Evolutionary conservation across 2,888 invertebrate genomes (phyloP).

Genomic region (Chelonus formosanus): DNA sequence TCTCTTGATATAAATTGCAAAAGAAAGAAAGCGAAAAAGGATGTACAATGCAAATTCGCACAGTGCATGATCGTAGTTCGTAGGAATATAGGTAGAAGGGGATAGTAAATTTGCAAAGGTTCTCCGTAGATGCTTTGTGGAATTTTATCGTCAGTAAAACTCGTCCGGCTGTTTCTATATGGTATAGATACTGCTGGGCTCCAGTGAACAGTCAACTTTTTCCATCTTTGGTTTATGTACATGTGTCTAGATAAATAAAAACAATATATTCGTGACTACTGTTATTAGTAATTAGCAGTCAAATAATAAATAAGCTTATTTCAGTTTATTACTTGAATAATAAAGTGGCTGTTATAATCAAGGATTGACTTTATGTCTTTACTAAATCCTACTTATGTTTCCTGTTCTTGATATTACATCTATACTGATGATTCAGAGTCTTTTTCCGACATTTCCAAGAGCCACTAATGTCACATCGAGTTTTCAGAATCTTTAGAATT

Average conservation of each 20-base stretch:
- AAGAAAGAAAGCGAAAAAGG: conserved; percentile 17
- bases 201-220: too few species aligned
- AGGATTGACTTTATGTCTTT: conserved; percentile 22
- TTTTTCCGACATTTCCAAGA: conserved; percentile 1
- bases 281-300: conserved; percentile 35
- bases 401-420: not conserved
- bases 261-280: conserved; percentile 1
- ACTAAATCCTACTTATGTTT: conserved; percentile 5
- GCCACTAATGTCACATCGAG: conserved; percentile 1
- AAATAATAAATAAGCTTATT: conserved; percentile 36
- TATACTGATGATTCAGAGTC: conserved; percentile 2
- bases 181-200: not conserved
- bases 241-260: too few species aligned
- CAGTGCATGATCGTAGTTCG: conserved; percentile 5
- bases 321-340: conserved; percentile 32
- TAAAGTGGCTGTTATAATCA: conserved; percentile 15
- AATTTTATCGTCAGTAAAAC: conserved; percentile 30
- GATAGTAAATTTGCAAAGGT: conserved; percentile 29
- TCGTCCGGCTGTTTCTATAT: not conserved
- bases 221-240: too few species aligned
- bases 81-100: conserved; percentile 13
- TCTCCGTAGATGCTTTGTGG: conserved; percentile 2
- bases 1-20: conserved; percentile 27
- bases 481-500: not conserved
- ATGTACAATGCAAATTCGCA: conserved; percentile 33